Percentiles rank a stretch among this genome's conserved stretches.
Conservation (phyloP, 2,797 vertebrate species). For the Enteromius fasciolatus region DNA sequence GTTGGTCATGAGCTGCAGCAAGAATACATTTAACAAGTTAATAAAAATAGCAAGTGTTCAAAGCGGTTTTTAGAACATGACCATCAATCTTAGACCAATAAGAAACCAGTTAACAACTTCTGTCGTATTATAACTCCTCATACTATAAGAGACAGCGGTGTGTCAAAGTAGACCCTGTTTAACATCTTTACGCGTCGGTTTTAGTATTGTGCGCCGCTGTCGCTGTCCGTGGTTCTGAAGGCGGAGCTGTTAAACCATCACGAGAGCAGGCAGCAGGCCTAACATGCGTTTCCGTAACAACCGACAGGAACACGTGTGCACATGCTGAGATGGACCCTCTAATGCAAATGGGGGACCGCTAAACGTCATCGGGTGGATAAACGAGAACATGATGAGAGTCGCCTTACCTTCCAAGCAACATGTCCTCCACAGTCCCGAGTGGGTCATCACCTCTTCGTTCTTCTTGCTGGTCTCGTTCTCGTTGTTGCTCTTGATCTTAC, state of each 20-base stretch:
- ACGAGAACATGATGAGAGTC: conserved; percentile 10
- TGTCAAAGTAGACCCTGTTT: not conserved
- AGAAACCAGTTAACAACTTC: not conserved
- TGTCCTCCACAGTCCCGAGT: conserved; percentile 98
- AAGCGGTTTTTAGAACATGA: not conserved
- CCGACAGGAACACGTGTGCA: conserved; percentile 36
- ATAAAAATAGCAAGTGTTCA: not conserved
- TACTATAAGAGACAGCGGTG: not conserved
- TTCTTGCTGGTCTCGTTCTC: conserved; percentile 99
- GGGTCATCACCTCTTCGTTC: conserved; percentile 99
- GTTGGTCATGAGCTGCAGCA: not conserved
- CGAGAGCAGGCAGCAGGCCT: conserved; percentile 11
- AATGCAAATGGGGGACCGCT: conserved; percentile 12
- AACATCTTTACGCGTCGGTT: not conserved
- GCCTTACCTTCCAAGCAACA: conserved; percentile 96
- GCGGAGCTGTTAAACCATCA: not conserved
- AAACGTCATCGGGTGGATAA: conserved; percentile 27
- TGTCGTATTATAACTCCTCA: not conserved
- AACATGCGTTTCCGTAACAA: conserved; percentile 31
- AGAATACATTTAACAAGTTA: not conserved
- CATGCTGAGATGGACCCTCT: conserved; percentile 24
- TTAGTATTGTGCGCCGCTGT: not conserved
- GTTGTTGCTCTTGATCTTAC: conserved; percentile 93
- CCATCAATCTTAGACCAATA: not conserved
- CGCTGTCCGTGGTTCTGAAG: conserved; percentile 44